Conservation (phyloP, 2,113 vertebrate species). For the Tenebrosternarchus preto region DNA sequence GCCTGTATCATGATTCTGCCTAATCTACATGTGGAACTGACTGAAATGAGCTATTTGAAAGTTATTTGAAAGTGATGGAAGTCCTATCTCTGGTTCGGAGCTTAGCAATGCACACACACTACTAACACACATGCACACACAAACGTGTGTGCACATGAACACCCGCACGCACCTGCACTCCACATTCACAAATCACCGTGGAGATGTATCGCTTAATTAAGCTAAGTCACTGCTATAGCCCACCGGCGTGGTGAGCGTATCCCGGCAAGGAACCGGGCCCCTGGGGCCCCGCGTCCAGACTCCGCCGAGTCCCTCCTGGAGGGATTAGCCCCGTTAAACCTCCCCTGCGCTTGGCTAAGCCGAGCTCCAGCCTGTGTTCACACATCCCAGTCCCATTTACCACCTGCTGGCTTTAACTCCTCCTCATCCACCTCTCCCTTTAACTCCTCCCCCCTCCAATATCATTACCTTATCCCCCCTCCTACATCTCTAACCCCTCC, state of each 20-base stretch:
- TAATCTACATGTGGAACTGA: not conserved
- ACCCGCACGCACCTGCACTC: too few relatives aligned
- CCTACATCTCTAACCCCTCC: too few relatives aligned
- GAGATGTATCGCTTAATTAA: not conserved
- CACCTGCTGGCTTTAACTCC: conserved; percentile 11
- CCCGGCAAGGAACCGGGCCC: conserved; percentile 11
- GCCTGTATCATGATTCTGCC: too few relatives aligned
- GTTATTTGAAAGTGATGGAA: not conserved
- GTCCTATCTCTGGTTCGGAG: too few relatives aligned
- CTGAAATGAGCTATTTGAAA: not conserved
- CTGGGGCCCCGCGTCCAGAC: not conserved
- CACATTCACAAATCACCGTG: too few relatives aligned
- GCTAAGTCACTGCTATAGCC: not conserved
- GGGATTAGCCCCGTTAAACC: conserved; percentile 50
- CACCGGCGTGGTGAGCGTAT: not conserved
- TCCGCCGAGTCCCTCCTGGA: conserved; percentile 40
- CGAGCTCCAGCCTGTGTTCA: conserved; percentile 38
- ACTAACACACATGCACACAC: not conserved
- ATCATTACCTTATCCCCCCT: too few relatives aligned
- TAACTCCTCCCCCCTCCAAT: not conserved
- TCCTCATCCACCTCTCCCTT: not conserved
- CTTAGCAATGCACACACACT: too few relatives aligned
- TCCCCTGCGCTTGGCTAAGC: conserved; percentile 45
- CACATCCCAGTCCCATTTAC: not conserved
- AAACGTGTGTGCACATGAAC: too few relatives aligned